Conservation (phyloP, 1,140 invertebrate species). For the Temnothorax longispinosus region DNA sequence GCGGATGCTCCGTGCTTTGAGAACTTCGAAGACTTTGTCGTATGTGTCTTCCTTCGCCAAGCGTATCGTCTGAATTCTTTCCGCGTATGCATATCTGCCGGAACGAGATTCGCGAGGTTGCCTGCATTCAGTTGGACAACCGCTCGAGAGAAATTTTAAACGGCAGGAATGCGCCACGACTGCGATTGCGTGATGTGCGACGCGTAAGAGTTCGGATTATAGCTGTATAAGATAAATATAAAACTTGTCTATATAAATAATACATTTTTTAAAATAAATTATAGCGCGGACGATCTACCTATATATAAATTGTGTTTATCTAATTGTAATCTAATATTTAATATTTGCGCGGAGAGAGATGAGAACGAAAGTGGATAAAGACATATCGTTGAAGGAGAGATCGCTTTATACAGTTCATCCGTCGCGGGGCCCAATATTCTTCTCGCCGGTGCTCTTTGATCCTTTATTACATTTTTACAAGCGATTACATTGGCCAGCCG, state of each 20-base stretch:
- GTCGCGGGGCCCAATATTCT: slow-evolving; percentile 74
- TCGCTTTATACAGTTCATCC: slow-evolving; percentile 6
- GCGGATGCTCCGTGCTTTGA: slow-evolving; percentile 54
- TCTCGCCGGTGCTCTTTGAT: slow-evolving; percentile 79
- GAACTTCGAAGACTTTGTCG: slow-evolving; percentile 43
- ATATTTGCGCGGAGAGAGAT: neutral
- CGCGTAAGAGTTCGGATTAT: neutral
- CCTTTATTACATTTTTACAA: slow-evolving; percentile 84
- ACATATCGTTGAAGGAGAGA: neutral
- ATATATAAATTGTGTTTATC: neutral
- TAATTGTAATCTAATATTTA: neutral
- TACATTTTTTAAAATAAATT: neutral
- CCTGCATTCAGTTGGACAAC: neutral
- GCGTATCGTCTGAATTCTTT: slow-evolving; percentile 56
- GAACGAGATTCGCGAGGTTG: neutral
- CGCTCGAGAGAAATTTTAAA: slow-evolving; percentile 1
- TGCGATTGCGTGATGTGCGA: neutral
- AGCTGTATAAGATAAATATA: neutral
- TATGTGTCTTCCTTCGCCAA: slow-evolving; percentile 20
- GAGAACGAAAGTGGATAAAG: neutral
- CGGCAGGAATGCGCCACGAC: neutral
- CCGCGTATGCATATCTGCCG: neutral
- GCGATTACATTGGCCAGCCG: slow-evolving; percentile 82
- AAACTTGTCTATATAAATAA: neutral
- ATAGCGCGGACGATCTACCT: neutral